Base-by-base conservation (phyloP, 2,888 invertebrate species). In the Rhabditoides inermis region DNA sequence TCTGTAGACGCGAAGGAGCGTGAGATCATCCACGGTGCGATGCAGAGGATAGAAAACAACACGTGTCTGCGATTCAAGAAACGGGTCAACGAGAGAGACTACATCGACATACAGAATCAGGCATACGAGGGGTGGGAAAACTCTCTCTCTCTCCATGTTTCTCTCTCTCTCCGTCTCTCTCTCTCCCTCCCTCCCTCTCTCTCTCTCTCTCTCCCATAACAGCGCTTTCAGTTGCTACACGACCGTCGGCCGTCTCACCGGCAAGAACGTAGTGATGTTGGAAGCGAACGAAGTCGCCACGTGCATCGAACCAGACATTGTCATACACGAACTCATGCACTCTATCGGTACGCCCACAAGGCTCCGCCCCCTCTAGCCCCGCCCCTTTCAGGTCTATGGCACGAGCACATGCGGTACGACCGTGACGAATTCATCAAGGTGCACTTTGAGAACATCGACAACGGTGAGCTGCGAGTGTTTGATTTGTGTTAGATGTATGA, bases 341-440 rank as follows among this genome's bases (percentile, higher is more conserved):
- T n/a, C n/a, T n/a, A n/a, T n/a, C n/a, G n/a, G n/a, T n/a, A n/a
- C n/a, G n/a, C n/a, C n/a, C n/a, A n/a, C n/a, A n/a, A n/a, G n/a
- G n/a, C n/a, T n/a, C n/a, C n/a, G n/a, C n/a, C n/a, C n/a, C n/a
- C n/a, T n/a, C n/a, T n/a, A n/a, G n/a, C n/a, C n/a, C n/a, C n/a
- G n/a, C n/a, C n/a, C n/a, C n/a, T n/a, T n/a, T n/a, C n/a, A n/a
- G n/a, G n/a, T n/a, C 50, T 72, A 0, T 72, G 71, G 71, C 72
- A 72, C 32, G 72, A 72, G 53, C 72, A 73, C 26, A 72, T 73
- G 71, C 56, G 72, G 45, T 56, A 57, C 28, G 72, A 72, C 54
- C 51, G 72, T 27, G 72, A 72, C 56, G 51, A 60, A 6, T 72
- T 55, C 54, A 71, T 72, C 54, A 63, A 60, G 41, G 66, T 72